Percentiles rank a stretch among this genome's conserved stretches.
phyloP scores from a whole-genome alignment of 2,888 invertebrate species.

The Diarsia rubi region DNA sequence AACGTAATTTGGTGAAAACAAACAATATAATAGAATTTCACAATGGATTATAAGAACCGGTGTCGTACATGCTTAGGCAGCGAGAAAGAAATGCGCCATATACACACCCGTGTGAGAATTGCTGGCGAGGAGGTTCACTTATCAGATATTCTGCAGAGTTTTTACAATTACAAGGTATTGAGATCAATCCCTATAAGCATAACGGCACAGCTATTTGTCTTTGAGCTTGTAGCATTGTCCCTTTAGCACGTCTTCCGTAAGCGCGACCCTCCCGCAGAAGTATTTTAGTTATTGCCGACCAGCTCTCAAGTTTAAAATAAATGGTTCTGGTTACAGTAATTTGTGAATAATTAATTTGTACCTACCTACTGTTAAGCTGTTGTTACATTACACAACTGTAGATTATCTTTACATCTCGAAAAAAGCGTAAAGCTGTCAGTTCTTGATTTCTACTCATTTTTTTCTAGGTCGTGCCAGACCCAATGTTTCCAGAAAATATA shows the following conservation, averaged over 20 bases:
- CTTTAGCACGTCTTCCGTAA: neutral
- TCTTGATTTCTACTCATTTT: neutral
- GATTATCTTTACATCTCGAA: neutral
- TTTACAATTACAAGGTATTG: slow-evolving; percentile 84
- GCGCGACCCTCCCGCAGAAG: neutral
- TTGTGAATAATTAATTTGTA: neutral
- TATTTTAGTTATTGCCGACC: neutral
- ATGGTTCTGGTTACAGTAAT: neutral
- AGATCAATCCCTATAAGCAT: neutral
- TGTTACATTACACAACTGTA: neutral
- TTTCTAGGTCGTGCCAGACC: slow-evolving; percentile 72
- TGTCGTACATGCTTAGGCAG: slow-evolving; percentile 85
- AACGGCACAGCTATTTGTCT: neutral
- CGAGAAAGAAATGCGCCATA: slow-evolving; percentile 82
- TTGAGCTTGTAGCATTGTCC: neutral
- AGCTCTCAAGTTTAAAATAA: neutral
- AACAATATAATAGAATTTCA: slow-evolving; percentile 9
- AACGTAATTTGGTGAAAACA: neutral
- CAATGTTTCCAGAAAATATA: slow-evolving; percentile 79
- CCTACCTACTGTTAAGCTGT: neutral
- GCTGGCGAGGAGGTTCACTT: slow-evolving; percentile 80
- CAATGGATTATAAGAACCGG: slow-evolving; percentile 80
- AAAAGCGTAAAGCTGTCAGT: neutral
- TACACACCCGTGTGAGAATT: slow-evolving; percentile 79
- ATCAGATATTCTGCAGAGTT: slow-evolving; percentile 82